Evolutionary conservation across 2,888 invertebrate genomes (phyloP).

Genomic region (Mylabris sibirica): DNA sequence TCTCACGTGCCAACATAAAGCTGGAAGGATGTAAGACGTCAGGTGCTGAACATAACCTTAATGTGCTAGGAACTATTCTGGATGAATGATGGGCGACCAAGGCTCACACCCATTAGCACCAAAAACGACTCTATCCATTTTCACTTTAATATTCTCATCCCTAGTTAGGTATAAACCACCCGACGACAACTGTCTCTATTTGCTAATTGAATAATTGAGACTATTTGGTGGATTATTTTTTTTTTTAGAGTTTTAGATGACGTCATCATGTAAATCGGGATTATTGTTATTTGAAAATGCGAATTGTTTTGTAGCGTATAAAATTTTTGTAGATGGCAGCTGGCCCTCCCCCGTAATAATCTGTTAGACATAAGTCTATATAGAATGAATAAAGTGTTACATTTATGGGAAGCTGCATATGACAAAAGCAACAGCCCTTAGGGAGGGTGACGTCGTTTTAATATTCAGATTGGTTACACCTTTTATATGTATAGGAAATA

Average conservation of each 20-base stretch:
- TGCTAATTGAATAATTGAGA: neutral
- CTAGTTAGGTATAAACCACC: too few relatives aligned
- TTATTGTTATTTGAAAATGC: slow-evolving; percentile 16
- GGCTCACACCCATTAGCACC: neutral
- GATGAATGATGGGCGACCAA: slow-evolving; percentile 5
- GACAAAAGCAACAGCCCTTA: slow-evolving; percentile 50
- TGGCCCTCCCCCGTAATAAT: slow-evolving; percentile 61
- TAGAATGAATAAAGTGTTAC: slow-evolving; percentile 59
- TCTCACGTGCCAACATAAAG: slow-evolving; percentile 56
- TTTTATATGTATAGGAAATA: slow-evolving; percentile 63
- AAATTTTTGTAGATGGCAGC: slow-evolving; percentile 46
- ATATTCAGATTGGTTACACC: slow-evolving; percentile 64
- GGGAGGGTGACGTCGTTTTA: slow-evolving; percentile 53
- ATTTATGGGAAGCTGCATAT: slow-evolving; percentile 61
- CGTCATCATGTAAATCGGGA: slow-evolving; percentile 30
- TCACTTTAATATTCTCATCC: slow-evolving; percentile 3
- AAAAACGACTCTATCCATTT: slow-evolving; percentile 11
- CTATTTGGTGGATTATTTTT: neutral
- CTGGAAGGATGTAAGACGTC: slow-evolving; percentile 55
- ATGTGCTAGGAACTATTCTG: slow-evolving; percentile 34
- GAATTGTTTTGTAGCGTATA: slow-evolving; percentile 9
- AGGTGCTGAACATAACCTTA: slow-evolving; percentile 55
- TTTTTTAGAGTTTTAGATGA: too few relatives aligned
- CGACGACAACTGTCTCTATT: too few relatives aligned
- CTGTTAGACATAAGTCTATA: slow-evolving; percentile 52